Conservation (phyloP, 1,140 invertebrate genomes). For the Drosophila sp. region DNA sequence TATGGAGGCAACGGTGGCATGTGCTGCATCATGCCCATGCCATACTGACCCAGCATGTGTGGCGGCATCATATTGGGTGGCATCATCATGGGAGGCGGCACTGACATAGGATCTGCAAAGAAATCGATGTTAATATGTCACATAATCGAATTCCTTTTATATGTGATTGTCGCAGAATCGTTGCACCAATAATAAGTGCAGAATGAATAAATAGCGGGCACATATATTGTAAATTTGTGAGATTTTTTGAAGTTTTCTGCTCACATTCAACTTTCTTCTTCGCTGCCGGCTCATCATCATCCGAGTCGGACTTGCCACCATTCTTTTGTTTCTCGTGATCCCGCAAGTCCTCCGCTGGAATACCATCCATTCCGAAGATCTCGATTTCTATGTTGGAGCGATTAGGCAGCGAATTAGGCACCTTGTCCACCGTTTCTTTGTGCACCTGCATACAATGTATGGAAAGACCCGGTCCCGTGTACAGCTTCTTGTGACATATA, state of each 20-base stretch:
- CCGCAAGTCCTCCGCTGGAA: constrained; percentile 96
- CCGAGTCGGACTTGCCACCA: constrained; percentile 89
- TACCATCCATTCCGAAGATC: constrained; percentile 99
- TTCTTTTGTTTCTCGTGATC: constrained; percentile 96
- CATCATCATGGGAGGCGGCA: constrained; percentile 86
- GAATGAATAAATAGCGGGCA: background rate
- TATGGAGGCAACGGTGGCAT: constrained; percentile 86
- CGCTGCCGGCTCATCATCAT: constrained; percentile 91
- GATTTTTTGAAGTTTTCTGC: constrained; percentile 10
- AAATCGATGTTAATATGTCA: background rate
- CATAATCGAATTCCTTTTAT: background rate
- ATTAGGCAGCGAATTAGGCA: constrained; percentile 99
- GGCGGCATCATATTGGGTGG: constrained; percentile 87
- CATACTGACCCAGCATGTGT: constrained; percentile 86
- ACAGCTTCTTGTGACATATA: constrained; percentile 99
- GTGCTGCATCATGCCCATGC: constrained; percentile 86
- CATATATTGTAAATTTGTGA: background rate
- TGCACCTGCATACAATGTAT: constrained; percentile 99
- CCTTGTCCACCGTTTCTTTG: constrained; percentile 99
- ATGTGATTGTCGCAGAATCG: background rate
- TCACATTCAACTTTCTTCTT: constrained; percentile 90
- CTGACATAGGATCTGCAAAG: constrained; percentile 78
- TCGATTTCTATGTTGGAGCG: constrained; percentile 99
- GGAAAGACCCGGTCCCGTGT: constrained; percentile 98
- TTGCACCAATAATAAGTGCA: background rate